phyloP scores from a whole-genome alignment of 1,140 invertebrate genomes.

The Globodera rostochiensis region DNA sequence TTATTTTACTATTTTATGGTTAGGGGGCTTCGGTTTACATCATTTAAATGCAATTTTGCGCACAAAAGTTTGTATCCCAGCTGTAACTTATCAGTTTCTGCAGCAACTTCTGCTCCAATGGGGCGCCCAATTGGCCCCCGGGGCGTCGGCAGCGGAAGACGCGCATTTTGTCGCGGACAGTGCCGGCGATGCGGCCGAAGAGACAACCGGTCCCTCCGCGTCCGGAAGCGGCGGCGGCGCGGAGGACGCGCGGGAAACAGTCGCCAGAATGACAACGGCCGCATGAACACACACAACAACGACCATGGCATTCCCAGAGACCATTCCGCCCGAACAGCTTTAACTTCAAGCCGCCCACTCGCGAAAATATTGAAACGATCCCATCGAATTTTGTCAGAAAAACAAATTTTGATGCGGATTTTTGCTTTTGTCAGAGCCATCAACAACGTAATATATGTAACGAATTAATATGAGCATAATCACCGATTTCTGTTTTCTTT shows the following conservation, averaged over 20 bases:
- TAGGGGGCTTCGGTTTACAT: too few relatives aligned
- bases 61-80: too few relatives aligned
- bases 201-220: background rate
- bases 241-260: background rate
- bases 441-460: background rate
- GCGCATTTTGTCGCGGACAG: background rate
- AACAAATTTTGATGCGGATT: background rate
- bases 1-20: too few relatives aligned
- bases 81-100: background rate
- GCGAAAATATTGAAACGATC: background rate
- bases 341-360: background rate
- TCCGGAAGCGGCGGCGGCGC: background rate
- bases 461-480: background rate
- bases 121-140: background rate
- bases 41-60: too few relatives aligned
- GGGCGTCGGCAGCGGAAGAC: background rate
- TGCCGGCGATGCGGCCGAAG: background rate
- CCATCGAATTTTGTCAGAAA: background rate
- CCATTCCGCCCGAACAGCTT: background rate
- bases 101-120: background rate
- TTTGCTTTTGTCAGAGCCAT: slow-evolving; percentile 3
- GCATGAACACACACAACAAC: background rate
- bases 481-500: background rate
- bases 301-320: background rate
- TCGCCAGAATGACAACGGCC: background rate